A percentile compares a stretch with the other conserved stretches of the same genome.
These are phyloP conservation scores for Philereme transversata DNA, from an alignment of 2,888 invertebrate species.

Conservation along the genomic window DNA sequence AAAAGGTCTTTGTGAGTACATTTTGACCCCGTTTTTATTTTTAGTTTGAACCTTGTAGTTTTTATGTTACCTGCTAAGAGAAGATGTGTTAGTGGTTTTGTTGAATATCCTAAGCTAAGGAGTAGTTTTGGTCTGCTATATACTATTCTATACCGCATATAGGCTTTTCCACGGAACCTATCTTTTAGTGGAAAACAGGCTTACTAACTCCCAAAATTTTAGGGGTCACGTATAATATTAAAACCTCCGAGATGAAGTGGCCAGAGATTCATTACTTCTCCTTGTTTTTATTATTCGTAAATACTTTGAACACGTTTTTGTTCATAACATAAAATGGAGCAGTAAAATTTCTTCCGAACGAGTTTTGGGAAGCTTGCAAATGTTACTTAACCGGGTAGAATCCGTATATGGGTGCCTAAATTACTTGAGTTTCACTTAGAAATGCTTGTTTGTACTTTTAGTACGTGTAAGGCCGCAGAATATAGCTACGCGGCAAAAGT, in stretches of 20 bases:
- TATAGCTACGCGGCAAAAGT: not conserved
- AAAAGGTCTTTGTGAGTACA: too few species aligned
- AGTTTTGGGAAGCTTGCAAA: slow-evolving; percentile 59
- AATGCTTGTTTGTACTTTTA: slow-evolving; percentile 15
- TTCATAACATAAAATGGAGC: slow-evolving; percentile 77
- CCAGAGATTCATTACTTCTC: slow-evolving; percentile 81
- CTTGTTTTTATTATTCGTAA: slow-evolving; percentile 83
- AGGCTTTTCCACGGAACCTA: not conserved
- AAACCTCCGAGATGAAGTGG: slow-evolving; percentile 81
- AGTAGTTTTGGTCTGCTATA: not conserved
- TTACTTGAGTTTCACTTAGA: slow-evolving; percentile 39
- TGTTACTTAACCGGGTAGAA: slow-evolving; percentile 62
- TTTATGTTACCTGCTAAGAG: too few species aligned
- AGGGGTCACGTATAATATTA: slow-evolving; percentile 84
- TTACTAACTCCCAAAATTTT: slow-evolving; percentile 64
- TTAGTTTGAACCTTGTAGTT: too few species aligned
- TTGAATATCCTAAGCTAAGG: not conserved
- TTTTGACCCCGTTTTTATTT: too few species aligned
- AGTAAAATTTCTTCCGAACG: slow-evolving; percentile 69
- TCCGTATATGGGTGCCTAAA: slow-evolving; percentile 48
- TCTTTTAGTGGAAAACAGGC: slow-evolving; percentile 8
- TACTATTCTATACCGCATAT: not conserved
- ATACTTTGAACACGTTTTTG: slow-evolving; percentile 57
- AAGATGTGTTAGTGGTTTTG: not conserved
- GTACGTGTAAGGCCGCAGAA: not conserved